Evolutionary conservation across 2,888 invertebrate genomes (phyloP).

Genomic region (Ectemnius continuus): DNA sequence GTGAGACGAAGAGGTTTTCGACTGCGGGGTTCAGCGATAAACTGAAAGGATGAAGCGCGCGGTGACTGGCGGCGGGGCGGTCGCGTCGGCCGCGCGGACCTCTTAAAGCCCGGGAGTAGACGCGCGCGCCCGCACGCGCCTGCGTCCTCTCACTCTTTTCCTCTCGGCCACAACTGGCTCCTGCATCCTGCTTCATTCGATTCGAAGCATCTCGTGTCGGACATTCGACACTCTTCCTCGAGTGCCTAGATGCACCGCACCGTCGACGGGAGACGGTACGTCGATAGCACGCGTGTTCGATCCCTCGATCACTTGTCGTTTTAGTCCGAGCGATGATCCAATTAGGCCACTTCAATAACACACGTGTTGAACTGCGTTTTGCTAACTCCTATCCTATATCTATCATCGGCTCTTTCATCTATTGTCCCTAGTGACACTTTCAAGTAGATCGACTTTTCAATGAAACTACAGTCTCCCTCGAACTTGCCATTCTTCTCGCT

Average conservation of each 20-base stretch:
- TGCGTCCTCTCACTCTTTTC: slow-evolving; percentile 39
- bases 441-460: no score
- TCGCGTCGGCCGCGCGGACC: slow-evolving; percentile 46
- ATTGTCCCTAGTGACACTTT: no score
- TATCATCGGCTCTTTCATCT: no score
- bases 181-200: no score
- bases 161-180: not conserved
- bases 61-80: no score
- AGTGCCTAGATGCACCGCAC: not conserved
- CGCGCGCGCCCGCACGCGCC: slow-evolving; percentile 45
- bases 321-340: not conserved
- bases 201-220: not conserved
- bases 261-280: no score
- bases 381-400: no score
- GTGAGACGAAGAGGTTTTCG: slow-evolving; percentile 46
- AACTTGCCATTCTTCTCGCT: no score
- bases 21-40: slow-evolving; percentile 43
- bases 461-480: no score
- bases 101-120: slow-evolving; percentile 38
- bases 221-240: not conserved
- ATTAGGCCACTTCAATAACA: not conserved
- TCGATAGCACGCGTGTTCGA: not conserved
- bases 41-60: slow-evolving; percentile 55
- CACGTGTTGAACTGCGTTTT: not conserved
- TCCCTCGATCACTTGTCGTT: not conserved